phyloP scores from a whole-genome alignment of 2,888 invertebrate species.

The Dermolepida albohirtum region DNA sequence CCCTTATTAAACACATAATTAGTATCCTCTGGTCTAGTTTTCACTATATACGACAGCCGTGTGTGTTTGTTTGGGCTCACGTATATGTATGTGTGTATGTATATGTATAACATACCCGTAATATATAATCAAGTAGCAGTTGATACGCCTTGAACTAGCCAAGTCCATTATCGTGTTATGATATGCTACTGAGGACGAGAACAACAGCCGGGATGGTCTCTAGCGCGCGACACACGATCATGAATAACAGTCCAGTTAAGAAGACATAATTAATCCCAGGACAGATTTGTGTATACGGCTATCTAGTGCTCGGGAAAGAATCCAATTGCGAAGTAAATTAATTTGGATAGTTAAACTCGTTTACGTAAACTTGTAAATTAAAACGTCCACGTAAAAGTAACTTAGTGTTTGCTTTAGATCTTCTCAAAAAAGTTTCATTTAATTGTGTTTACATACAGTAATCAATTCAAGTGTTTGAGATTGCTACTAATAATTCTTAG shows the following conservation, averaged over 20 bases:
- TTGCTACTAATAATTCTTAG: no score
- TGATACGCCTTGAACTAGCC: not conserved
- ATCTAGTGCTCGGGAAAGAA: conserved; percentile 18
- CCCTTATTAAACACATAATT: conserved; percentile 5
- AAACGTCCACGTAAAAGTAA: no score
- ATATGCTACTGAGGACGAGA: not conserved
- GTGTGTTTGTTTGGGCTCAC: not conserved
- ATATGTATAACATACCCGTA: not conserved
- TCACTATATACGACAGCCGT: not conserved
- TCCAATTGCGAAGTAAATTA: not conserved
- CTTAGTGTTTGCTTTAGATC: no score
- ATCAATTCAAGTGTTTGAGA: no score
- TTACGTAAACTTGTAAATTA: no score
- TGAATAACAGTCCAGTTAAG: conserved; percentile 42
- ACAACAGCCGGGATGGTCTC: not conserved
- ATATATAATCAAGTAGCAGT: conserved; percentile 1
- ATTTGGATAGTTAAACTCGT: not conserved
- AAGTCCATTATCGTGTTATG: not conserved
- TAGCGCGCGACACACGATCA: conserved; percentile 44
- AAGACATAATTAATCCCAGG: conserved; percentile 46
- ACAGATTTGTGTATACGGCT: conserved; percentile 42
- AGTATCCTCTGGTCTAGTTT: not conserved
- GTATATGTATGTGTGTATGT: no score
- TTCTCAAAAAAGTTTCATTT: no score
- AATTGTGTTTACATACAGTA: no score